A percentile compares a stretch with the other conserved stretches of the same genome.
These are phyloP conservation scores for Drosophila leontia DNA, from an alignment of 1,140 invertebrate species.

Conservation along the genomic window DNA sequence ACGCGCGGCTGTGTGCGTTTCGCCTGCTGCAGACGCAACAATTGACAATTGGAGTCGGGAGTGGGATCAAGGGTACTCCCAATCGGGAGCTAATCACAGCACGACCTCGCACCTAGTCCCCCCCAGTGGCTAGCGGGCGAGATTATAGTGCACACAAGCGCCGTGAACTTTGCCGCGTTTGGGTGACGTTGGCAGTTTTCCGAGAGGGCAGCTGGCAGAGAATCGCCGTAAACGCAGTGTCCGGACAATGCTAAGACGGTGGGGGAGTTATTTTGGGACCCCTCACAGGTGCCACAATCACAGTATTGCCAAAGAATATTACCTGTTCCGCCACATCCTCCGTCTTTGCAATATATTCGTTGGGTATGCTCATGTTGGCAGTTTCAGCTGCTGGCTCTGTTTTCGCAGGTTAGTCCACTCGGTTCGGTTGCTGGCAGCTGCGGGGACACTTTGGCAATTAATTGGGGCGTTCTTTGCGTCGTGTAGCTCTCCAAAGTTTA, in stretches of 20 bases:
- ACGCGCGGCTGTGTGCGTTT: conserved; percentile 29
- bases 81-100: conserved; percentile 10
- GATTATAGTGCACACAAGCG: conserved; percentile 44
- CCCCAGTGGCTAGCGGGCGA: not conserved
- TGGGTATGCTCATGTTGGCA: conserved; percentile 91
- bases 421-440: conserved; percentile 18
- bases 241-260: no score
- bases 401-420: conserved; percentile 20
- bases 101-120: not conserved
- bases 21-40: conserved; percentile 48
- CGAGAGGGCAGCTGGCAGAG: conserved; percentile 33
- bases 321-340: conserved; percentile 98
- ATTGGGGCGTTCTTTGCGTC: conserved; percentile 8
- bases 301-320: conserved; percentile 34
- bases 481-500: conserved; percentile 44
- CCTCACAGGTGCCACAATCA: not conserved
- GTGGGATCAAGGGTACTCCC: conserved; percentile 4
- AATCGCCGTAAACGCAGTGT: not conserved
- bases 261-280: not conserved
- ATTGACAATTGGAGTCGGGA: conserved; percentile 57
- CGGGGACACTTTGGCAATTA: conserved; percentile 26
- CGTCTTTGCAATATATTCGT: conserved; percentile 94
- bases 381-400: conserved; percentile 28
- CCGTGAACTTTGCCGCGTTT: conserved; percentile 77
- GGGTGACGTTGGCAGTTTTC: conserved; percentile 83